Percentiles rank a stretch among this genome's conserved stretches.
Evolutionary conservation across 2,113 vertebrate species (phyloP).

Genomic region (Ursus arctos): DNA sequence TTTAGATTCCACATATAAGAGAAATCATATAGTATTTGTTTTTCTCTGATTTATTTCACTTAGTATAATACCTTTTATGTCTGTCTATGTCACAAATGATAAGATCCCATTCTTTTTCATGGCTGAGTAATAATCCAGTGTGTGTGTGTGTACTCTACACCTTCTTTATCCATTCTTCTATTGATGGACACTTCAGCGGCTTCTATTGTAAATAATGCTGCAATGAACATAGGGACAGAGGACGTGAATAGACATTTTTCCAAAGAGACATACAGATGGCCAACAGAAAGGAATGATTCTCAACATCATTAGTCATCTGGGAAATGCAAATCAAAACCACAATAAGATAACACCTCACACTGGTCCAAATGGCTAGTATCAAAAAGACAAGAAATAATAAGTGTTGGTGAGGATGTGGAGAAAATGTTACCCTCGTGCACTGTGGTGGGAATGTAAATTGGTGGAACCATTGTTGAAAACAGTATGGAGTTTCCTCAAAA

Average conservation of each 20-base stretch:
- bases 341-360: background rate
- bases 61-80: background rate
- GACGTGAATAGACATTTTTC: background rate
- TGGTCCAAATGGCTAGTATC: background rate
- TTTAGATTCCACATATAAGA: background rate
- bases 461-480: background rate
- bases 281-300: background rate
- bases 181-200: background rate
- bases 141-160: background rate
- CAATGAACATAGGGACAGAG: background rate
- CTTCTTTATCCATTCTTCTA: background rate
- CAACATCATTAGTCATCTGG: background rate
- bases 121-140: background rate
- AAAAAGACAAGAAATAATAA: background rate
- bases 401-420: background rate
- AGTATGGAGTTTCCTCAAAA: background rate
- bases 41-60: background rate
- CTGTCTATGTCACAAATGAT: background rate
- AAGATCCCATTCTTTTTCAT: background rate
- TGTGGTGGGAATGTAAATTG: background rate
- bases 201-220: background rate
- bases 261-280: background rate
- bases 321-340: background rate
- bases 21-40: background rate
- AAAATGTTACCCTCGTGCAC: background rate